Evolutionary conservation across 2,888 invertebrate species (phyloP).

Genomic region (Agrotis puta): DNA sequence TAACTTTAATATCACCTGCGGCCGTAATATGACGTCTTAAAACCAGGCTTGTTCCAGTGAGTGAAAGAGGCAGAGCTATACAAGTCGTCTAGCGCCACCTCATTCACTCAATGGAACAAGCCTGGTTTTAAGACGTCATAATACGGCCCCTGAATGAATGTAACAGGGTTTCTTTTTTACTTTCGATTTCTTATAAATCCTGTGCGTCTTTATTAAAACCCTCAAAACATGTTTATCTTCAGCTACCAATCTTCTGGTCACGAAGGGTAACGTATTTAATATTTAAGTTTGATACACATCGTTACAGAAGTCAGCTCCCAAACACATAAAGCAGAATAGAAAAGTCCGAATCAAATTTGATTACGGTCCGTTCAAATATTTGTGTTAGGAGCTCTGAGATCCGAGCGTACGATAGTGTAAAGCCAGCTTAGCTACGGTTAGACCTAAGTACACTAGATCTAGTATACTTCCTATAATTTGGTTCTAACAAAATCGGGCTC

Average conservation of each 20-base stretch:
- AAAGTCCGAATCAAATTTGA: slow-evolving; percentile 54
- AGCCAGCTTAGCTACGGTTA: slow-evolving; percentile 34
- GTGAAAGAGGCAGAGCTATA: no score
- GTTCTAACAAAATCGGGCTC: slow-evolving; percentile 74
- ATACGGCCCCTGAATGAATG: no score
- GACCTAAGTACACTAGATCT: slow-evolving; percentile 46
- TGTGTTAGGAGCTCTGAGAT: slow-evolving; percentile 49
- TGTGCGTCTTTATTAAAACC: neutral
- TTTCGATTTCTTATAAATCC: neutral
- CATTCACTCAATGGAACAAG: no score
- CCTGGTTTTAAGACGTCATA: no score
- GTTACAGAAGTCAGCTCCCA: slow-evolving; percentile 35
- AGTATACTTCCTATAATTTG: slow-evolving; percentile 79
- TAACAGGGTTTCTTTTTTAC: no score
- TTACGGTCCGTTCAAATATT: slow-evolving; percentile 60
- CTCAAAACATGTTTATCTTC: neutral
- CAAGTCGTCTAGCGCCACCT: no score
- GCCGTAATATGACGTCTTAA: no score
- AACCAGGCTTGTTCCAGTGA: no score
- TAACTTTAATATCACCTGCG: neutral
- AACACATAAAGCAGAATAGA: slow-evolving; percentile 41
- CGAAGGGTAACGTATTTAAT: slow-evolving; percentile 11
- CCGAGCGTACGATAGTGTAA: slow-evolving; percentile 49
- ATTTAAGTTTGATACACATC: slow-evolving; percentile 37
- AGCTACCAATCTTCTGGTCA: slow-evolving; percentile 1